Evolutionary conservation across 35 echinoderm and acorn worm genomes (phyloP), one percentile per base, ranked within the genome.

Genomic region (Eucidaris tribuloides): DNA sequence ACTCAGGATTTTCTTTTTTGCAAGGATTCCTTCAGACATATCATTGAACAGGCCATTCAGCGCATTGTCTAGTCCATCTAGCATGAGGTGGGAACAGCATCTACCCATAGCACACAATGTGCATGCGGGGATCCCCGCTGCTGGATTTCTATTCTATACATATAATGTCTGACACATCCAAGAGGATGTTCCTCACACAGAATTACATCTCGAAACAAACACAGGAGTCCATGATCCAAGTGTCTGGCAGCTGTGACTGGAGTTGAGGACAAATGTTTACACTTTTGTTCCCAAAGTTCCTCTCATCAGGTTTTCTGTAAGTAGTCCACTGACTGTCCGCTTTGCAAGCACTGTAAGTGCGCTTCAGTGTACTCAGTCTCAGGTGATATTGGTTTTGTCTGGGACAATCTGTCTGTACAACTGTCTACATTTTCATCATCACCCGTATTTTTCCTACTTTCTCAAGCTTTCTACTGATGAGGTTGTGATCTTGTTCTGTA

Each of bases 101-200:
- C 60, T 58, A 86, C 58, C 84, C 89, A 91, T 1, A 91, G 58
- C 1, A 91, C 35, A 41, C 72, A 91, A 28, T 86, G 89, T 32
- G 84, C 60, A 80, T 94, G 80, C 34, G 80, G 80, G 34, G 35
- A 66, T 20, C 82, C 82, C 60, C 85, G 34, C 23, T 71, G 61
- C 32, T 89, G 92, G 33, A 89, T 85, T 78, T 94, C 86, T 58
- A 89, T 82, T 38, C 82, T 57, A 42, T 85, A 76, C 23, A 60
- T 79, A 57, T 89, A 85, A 46, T 94, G 42, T 45, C 43, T 59
- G 20, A 87, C 81, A 45, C 85, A 25, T 36, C 81, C 72, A 79
- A 77, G 58, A 41, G 81, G 86, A 54, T 80, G 1, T 27, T 72
- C 35, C 35, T 76, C 13, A 23, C 37, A 2, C n/a, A 52, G n/a